Percentiles rank a stretch among this genome's conserved stretches.
phyloP scores from a whole-genome alignment of 1,140 invertebrate species.

The Aricia agestis region DNA sequence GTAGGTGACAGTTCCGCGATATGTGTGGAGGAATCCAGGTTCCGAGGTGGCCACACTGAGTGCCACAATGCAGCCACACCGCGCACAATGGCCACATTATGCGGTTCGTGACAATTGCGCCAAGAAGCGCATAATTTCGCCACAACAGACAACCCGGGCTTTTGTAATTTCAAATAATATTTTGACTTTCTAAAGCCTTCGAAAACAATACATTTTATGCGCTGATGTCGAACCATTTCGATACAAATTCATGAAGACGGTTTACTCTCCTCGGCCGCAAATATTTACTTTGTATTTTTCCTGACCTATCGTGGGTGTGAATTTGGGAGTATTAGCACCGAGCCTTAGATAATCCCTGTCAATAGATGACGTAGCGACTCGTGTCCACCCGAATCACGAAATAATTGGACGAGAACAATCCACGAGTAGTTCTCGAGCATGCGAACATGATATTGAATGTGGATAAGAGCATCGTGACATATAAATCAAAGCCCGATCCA shows the following conservation, averaged over 20 bases:
- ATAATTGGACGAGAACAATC: neutral
- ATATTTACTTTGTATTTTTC: neutral
- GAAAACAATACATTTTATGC: neutral
- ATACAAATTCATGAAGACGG: neutral
- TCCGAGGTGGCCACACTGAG: conserved; percentile 21
- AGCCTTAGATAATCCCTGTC: neutral
- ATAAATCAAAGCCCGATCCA: conserved; percentile 6
- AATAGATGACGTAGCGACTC: neutral
- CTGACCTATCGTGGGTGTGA: neutral
- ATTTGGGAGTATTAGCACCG: neutral
- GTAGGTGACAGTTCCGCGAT: conserved; percentile 61
- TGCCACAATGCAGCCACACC: conserved; percentile 29
- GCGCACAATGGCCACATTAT: conserved; percentile 26
- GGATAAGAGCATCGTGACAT: conserved; percentile 6
- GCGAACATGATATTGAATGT: neutral
- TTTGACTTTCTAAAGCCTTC: conserved; percentile 4
- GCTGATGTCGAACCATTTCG: neutral
- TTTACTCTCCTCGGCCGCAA: neutral
- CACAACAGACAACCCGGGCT: neutral
- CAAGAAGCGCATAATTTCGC: conserved; percentile 6
- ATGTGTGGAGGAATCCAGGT: conserved; percentile 39
- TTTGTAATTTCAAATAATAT: conserved; percentile 4
- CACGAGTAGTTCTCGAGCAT: neutral
- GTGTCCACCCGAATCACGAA: neutral
- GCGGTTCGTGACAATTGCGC: conserved; percentile 7